phyloP scores from a whole-genome alignment of 2,888 invertebrate species.

The Strigamia crassipes region DNA sequence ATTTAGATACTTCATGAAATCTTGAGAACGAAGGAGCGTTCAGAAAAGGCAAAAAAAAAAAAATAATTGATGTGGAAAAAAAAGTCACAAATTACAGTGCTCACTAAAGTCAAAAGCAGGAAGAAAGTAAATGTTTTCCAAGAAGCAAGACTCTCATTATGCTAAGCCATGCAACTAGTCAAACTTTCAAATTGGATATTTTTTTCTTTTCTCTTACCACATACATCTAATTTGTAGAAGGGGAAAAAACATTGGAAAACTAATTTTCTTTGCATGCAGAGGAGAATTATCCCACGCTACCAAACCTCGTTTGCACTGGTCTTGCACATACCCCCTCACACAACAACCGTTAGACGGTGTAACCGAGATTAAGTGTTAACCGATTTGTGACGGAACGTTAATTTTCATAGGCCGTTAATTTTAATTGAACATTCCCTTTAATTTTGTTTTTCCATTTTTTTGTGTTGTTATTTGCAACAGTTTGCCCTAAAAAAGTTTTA shows the following conservation, averaged over 20 bases:
- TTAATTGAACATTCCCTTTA: conserved; percentile 10
- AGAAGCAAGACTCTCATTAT: conserved; percentile 7
- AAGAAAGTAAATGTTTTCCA: conserved; percentile 21
- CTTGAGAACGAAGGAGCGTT: neutral
- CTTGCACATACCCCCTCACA: neutral
- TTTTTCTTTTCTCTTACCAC: neutral
- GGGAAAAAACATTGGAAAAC: neutral
- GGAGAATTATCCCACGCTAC: conserved; percentile 5
- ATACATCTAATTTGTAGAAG: neutral
- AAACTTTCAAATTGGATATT: conserved; percentile 21
- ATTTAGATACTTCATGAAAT: conserved; percentile 5
- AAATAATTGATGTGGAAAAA: neutral
- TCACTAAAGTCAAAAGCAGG: conserved; percentile 10
- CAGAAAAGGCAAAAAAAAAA: neutral
- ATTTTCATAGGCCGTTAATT: conserved; percentile 16
- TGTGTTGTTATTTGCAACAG: neutral
- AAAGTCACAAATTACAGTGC: neutral
- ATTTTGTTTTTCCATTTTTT: neutral
- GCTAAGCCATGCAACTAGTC: conserved; percentile 21
- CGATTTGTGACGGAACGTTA: conserved; percentile 16
- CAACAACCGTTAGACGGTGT: neutral
- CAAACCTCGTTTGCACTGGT: neutral
- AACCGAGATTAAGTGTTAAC: neutral
- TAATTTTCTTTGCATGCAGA: neutral
- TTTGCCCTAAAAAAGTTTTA: conserved; percentile 15